A percentile compares a stretch with the other conserved stretches of the same genome.
phyloP scores from a whole-genome alignment of 2,888 invertebrate species.

The Dryobota labecula region DNA sequence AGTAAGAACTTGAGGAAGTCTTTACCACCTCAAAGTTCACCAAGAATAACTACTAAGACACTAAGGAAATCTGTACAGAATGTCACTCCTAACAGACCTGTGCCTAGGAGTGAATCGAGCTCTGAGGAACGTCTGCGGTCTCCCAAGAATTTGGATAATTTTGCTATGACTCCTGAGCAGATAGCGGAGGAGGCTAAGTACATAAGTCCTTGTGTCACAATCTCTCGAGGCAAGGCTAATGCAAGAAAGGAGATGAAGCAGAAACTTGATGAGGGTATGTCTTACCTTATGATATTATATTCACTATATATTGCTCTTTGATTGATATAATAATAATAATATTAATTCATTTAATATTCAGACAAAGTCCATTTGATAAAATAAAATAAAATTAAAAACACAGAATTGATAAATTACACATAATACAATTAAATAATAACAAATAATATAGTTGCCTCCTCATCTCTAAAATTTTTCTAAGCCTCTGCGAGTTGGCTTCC shows the following conservation, averaged over 20 bases:
- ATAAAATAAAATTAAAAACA: too few species aligned
- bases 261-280: slow-evolving; percentile 83
- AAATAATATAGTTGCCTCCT: too few species aligned
- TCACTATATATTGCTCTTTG: neutral
- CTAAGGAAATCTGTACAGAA: slow-evolving; percentile 60
- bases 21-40: slow-evolving; percentile 43
- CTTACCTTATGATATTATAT: neutral
- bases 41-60: slow-evolving; percentile 45
- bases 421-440: too few species aligned
- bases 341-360: too few species aligned
- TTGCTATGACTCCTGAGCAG: slow-evolving; percentile 76
- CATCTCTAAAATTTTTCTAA: too few species aligned
- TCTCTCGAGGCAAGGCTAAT: slow-evolving; percentile 91
- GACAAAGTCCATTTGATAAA: too few species aligned
- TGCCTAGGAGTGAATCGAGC: slow-evolving; percentile 83
- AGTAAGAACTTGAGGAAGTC: slow-evolving; percentile 54
- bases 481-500: too few species aligned
- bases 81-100: slow-evolving; percentile 73
- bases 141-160: slow-evolving; percentile 71
- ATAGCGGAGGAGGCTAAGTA: slow-evolving; percentile 74
- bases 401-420: too few species aligned
- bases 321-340: too few species aligned
- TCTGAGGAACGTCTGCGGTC: slow-evolving; percentile 82
- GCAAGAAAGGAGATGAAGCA: slow-evolving; percentile 90
- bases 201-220: slow-evolving; percentile 90